Conservation (phyloP, 2,113 vertebrate genomes). For the Heterocephalus glaber region DNA sequence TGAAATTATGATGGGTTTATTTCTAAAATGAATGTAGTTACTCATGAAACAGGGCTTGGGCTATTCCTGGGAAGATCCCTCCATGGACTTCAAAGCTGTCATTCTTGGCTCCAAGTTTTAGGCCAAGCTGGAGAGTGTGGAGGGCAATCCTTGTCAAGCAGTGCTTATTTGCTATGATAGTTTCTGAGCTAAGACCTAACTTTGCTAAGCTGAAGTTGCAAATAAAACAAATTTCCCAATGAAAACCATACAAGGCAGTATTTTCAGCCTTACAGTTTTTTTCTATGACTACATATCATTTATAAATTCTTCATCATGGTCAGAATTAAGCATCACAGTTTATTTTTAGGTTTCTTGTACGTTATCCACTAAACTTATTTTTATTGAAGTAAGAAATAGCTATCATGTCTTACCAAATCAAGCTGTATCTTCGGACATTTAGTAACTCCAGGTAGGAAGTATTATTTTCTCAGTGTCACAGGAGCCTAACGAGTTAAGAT, state of each 20-base stretch:
- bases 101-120: neutral
- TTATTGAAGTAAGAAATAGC: constrained; percentile 1
- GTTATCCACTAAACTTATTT: neutral
- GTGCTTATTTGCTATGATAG: neutral
- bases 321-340: neutral
- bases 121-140: neutral
- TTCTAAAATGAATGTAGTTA: constrained; percentile 14
- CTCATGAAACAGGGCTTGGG: neutral
- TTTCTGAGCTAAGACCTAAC: neutral
- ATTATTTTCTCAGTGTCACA: neutral
- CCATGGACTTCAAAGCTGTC: neutral
- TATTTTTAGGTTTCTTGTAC: constrained; percentile 22
- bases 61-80: neutral
- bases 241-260: neutral
- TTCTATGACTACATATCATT: neutral
- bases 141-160: neutral
- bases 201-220: constrained; percentile 7
- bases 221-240: neutral
- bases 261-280: neutral
- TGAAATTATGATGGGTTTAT: neutral
- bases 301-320: constrained; percentile 9
- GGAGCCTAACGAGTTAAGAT: neutral
- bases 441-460: neutral
- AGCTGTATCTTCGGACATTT: neutral
- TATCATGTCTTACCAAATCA: neutral